phyloP scores from a whole-genome alignment of 2,113 vertebrate species.

The Archocentrus centrarchus region DNA sequence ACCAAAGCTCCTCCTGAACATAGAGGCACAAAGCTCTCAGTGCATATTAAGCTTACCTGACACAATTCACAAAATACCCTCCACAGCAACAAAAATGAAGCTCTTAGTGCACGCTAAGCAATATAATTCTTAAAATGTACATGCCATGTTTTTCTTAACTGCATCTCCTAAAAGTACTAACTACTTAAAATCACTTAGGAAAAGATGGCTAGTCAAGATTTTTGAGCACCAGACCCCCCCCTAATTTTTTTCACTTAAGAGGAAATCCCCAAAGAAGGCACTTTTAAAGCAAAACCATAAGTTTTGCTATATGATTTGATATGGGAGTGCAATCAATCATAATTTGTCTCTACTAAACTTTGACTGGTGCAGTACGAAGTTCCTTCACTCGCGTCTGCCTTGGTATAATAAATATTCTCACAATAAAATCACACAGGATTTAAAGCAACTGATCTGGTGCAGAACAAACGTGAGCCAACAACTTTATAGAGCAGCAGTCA shows the following conservation, averaged over 20 bases:
- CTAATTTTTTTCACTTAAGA: slow-evolving; percentile 58
- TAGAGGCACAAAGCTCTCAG: slow-evolving; percentile 72
- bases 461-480: slow-evolving; percentile 80
- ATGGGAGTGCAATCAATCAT: slow-evolving; percentile 73
- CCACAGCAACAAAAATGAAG: slow-evolving; percentile 44
- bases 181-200: slow-evolving; percentile 53
- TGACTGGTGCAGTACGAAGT: slow-evolving; percentile 49
- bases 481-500: slow-evolving; percentile 64
- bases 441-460: slow-evolving; percentile 81
- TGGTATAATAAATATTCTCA: slow-evolving; percentile 50
- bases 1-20: slow-evolving; percentile 63
- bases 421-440: slow-evolving; percentile 62
- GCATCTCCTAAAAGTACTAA: slow-evolving; percentile 48
- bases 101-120: slow-evolving; percentile 50
- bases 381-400: slow-evolving; percentile 37
- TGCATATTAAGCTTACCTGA: slow-evolving; percentile 72
- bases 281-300: slow-evolving; percentile 81
- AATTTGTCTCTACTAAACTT: slow-evolving; percentile 64
- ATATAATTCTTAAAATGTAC: slow-evolving; percentile 49
- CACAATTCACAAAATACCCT: slow-evolving; percentile 48
- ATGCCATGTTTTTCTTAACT: slow-evolving; percentile 44
- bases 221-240: slow-evolving; percentile 68
- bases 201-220: slow-evolving; percentile 73
- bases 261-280: slow-evolving; percentile 82
- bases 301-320: slow-evolving; percentile 77